Percentiles rank a stretch among this genome's conserved stretches.
Evolutionary conservation across 2,797 vertebrate genomes (phyloP).

Genomic region (Sciaenops ocellatus): DNA sequence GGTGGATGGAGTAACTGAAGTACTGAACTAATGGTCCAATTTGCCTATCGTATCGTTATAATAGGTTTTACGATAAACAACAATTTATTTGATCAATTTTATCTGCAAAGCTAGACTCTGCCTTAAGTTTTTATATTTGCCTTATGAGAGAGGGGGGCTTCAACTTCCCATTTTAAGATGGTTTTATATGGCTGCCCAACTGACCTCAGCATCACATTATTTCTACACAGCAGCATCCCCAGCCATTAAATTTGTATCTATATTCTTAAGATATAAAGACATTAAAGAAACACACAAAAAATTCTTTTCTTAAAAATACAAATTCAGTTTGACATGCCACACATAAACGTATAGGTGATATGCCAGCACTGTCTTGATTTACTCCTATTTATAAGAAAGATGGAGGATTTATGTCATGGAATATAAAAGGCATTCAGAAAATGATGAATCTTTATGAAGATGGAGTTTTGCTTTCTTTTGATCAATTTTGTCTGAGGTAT

Average conservation of each 20-base stretch:
- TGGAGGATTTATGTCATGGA: slow-evolving; percentile 37
- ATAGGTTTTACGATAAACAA: neutral
- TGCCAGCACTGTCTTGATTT: neutral
- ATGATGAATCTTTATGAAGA: neutral
- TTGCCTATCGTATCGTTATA: slow-evolving; percentile 37
- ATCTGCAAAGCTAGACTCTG: slow-evolving; percentile 18
- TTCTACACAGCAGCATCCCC: neutral
- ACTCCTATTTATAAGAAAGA: slow-evolving; percentile 27
- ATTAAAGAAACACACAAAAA: slow-evolving; percentile 14
- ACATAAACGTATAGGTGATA: neutral
- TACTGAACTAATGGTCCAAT: slow-evolving; percentile 28
- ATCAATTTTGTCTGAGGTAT: neutral
- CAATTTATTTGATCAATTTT: slow-evolving; percentile 26
- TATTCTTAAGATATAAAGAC: slow-evolving; percentile 30
- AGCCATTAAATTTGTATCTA: slow-evolving; percentile 11
- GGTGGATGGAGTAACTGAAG: neutral
- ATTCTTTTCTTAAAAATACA: slow-evolving; percentile 45
- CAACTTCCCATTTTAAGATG: slow-evolving; percentile 4
- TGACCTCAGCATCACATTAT: slow-evolving; percentile 21
- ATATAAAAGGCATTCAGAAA: slow-evolving; percentile 14
- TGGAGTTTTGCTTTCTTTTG: neutral
- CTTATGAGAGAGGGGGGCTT: neutral
- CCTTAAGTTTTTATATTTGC: slow-evolving; percentile 5
- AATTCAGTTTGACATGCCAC: slow-evolving; percentile 26
- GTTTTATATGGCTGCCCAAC: slow-evolving; percentile 19